Percentiles rank a stretch among this genome's conserved stretches.
phyloP scores from a whole-genome alignment of 1,140 invertebrate species.

The Caligus rogercresseyi region DNA sequence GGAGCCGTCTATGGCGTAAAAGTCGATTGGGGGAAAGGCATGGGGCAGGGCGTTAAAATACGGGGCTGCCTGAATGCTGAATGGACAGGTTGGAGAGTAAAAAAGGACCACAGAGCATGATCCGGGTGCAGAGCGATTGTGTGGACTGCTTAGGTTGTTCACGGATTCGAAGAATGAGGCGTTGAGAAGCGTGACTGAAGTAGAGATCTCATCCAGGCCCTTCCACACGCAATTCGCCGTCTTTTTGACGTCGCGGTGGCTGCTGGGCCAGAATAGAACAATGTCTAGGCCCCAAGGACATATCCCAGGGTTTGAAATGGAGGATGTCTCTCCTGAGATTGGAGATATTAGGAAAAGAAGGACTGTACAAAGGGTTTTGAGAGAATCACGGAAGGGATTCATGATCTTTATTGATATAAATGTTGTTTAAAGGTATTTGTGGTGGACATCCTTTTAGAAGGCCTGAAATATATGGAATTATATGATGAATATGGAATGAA shows the following conservation, averaged over 20 bases:
- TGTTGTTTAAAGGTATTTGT: too few relatives aligned
- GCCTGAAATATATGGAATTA: too few relatives aligned
- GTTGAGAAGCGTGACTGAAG: background rate
- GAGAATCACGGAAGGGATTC: too few relatives aligned
- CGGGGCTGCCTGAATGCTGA: slow-evolving; percentile 67
- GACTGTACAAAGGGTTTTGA: too few relatives aligned
- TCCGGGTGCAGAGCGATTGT: slow-evolving; percentile 33
- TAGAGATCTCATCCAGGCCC: background rate
- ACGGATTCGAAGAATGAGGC: background rate
- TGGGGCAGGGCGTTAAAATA: slow-evolving; percentile 69
- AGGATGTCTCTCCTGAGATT: too few relatives aligned
- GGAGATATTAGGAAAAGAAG: too few relatives aligned
- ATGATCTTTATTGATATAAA: too few relatives aligned
- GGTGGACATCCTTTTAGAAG: too few relatives aligned
- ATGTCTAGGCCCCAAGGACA: background rate
- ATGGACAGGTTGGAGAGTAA: slow-evolving; percentile 69
- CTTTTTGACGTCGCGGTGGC: background rate
- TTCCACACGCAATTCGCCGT: background rate
- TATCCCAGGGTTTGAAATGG: too few relatives aligned
- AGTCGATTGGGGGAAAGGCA: slow-evolving; percentile 62
- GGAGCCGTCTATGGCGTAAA: slow-evolving; percentile 66
- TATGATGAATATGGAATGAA: too few relatives aligned
- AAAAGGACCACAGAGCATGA: slow-evolving; percentile 50
- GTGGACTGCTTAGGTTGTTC: background rate
- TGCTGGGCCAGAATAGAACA: background rate